phyloP scores from a whole-genome alignment of 2,113 vertebrate species.

The Balaeniceps rex region DNA sequence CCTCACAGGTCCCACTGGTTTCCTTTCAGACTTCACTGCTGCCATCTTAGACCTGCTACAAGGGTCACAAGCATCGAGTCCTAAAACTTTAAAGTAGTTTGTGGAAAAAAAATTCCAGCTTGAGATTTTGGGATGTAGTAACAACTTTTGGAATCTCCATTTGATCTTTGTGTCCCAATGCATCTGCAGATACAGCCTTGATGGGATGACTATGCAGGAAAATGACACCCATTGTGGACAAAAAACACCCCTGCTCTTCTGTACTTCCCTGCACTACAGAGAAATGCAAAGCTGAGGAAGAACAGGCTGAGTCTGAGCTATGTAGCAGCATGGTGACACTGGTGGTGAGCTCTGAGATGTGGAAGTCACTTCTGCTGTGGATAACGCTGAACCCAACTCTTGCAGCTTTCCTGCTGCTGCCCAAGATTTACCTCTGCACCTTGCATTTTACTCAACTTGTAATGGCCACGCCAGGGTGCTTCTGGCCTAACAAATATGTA shows the following conservation, averaged over 20 bases:
- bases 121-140: neutral
- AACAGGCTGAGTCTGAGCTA: neutral
- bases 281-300: neutral
- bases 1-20: neutral
- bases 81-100: neutral
- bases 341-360: neutral
- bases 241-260: neutral
- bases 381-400: neutral
- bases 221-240: neutral
- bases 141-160: neutral
- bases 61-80: neutral
- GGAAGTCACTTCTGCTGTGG: neutral
- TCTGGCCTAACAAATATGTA: neutral
- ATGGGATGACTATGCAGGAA: neutral
- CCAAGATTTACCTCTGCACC: neutral
- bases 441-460: neutral
- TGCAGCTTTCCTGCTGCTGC: neutral
- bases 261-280: neutral
- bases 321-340: neutral
- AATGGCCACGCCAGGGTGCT: neutral
- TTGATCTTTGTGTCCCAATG: neutral
- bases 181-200: neutral
- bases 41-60: neutral
- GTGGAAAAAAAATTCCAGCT: neutral
- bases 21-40: neutral